These are phyloP conservation scores for Sebastes fasciatus DNA, from an alignment of 2,113 vertebrate genomes.

Conservation along the genomic window DNA sequence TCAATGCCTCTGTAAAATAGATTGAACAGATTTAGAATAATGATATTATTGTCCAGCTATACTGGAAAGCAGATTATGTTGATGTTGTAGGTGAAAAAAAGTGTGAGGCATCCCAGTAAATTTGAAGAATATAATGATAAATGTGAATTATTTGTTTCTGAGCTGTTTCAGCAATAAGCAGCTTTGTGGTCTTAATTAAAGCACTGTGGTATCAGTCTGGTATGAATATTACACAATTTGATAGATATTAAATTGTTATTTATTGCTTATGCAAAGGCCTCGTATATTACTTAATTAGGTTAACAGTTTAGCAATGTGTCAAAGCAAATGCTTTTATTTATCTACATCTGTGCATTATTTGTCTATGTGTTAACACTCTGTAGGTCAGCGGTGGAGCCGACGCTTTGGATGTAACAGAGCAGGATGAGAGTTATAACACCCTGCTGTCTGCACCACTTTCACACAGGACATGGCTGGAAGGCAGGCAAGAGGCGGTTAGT, in stretches of 20 bases:
- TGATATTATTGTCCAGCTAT: not conserved
- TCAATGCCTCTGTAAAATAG: not conserved
- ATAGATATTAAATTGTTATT: not conserved
- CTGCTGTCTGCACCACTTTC: constrained; percentile 40
- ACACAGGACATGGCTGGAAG: constrained; percentile 85
- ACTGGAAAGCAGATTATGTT: not conserved
- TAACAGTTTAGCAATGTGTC: not conserved
- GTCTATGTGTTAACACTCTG: constrained; percentile 8
- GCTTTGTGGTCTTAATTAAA: not conserved
- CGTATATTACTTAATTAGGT: not conserved
- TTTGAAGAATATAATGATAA: not conserved
- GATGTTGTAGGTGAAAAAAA: not conserved
- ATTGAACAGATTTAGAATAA: not conserved
- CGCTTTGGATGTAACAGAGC: constrained; percentile 67
- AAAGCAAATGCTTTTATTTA: not conserved
- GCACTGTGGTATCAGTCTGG: not conserved
- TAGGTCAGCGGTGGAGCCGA: constrained; percentile 41
- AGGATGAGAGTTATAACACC: constrained; percentile 67
- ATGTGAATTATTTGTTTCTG: not conserved
- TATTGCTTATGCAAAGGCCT: not conserved
- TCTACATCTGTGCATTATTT: not conserved
- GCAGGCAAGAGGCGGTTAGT: constrained; percentile 82
- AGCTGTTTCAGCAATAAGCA: not conserved
- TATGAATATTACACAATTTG: not conserved
- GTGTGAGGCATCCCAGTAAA: not conserved